Evolutionary conservation across 2,113 vertebrate species (phyloP), one percentile per base, ranked within the genome.

Genomic region (Halichoerus grypus): DNA sequence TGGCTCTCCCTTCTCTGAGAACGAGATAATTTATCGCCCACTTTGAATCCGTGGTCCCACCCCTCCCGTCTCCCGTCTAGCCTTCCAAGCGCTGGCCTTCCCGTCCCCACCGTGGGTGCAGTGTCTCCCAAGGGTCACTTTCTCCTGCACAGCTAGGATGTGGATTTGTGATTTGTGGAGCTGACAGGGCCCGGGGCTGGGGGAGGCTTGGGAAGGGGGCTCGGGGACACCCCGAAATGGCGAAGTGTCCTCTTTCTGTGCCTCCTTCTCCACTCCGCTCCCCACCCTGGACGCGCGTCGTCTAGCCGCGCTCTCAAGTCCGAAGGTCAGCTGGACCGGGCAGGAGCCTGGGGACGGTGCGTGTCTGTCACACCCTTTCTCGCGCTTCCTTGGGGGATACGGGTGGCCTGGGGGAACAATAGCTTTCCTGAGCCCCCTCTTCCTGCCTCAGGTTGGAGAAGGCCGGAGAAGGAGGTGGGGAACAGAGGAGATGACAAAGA

Each of bases 21-120:
- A 77, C 76, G 86, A 83, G 95, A 97, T 97, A 77, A 97, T 98
- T 98, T 97, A 97, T 98, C 97, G 98, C 92, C 71, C 76, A 86
- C 95, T 97, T 69, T 82, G 94, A 97, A 65, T 59, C 76, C 79
- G 31, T 33, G 96, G 96, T 36, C 92, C 71, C 96, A 57, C 81
- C 94, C 85, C 88, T 61, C 82, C 86, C 76, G 67, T 53, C 55
- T 49, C 95, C 55, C 31, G 97, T 98, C 98, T 98, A 97, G 97
- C 97, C 97, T 84, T 51, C 61, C 74, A 55, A 57, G 90, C 7
- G 36, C 86, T 76, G 82, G 84, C 59, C 67, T 86, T 76, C 53
- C 19, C 8, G 0, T 31, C 69, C 77, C 53, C 14, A 80, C 8
- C 0, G 5, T 1, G 67, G 0, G 1, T n/a, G 74, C 96, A 39